These are phyloP conservation scores for Clunio marinus DNA, from an alignment of 2,888 invertebrate species.

Conservation along the genomic window DNA sequence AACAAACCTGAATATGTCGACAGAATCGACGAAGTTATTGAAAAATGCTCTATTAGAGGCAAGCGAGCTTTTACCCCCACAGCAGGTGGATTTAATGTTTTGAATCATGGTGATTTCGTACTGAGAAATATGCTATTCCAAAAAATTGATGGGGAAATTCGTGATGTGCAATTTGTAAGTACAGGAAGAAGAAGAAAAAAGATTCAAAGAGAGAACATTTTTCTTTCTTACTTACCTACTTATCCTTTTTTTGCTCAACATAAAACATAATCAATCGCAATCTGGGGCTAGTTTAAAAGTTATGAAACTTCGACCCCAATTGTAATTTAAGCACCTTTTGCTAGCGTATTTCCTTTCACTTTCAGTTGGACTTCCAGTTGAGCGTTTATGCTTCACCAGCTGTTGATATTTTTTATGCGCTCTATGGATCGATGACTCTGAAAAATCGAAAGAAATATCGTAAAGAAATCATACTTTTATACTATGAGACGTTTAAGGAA, in stretches of 20 bases:
- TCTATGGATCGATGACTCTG: constrained; percentile 33
- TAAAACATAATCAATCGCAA: constrained; percentile 25
- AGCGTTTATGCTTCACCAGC: constrained; percentile 40
- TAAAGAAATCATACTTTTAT: constrained; percentile 39
- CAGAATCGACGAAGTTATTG: constrained; percentile 28
- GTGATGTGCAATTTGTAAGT: constrained; percentile 46
- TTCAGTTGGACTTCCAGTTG: constrained; percentile 41
- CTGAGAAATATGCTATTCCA: constrained; percentile 50
- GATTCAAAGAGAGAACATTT: background rate
- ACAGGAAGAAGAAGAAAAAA: background rate
- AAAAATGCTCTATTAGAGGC: constrained; percentile 32
- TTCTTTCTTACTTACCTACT: background rate
- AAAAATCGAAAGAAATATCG: constrained; percentile 34
- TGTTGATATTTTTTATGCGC: constrained; percentile 40
- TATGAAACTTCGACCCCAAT: background rate
- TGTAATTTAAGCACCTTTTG: background rate
- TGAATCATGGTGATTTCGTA: constrained; percentile 52
- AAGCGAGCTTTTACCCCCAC: constrained; percentile 18
- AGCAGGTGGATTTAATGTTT: constrained; percentile 45
- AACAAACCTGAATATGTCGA: constrained; percentile 9
- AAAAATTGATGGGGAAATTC: constrained; percentile 45
- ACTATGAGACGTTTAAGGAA: constrained; percentile 37
- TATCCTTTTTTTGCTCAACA: background rate
- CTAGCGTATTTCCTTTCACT: background rate
- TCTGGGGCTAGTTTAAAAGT: background rate